Percentiles rank a stretch among this genome's conserved stretches.
Conservation (phyloP, 2,888 invertebrate genomes). For the Myopa tessellatipennis region DNA sequence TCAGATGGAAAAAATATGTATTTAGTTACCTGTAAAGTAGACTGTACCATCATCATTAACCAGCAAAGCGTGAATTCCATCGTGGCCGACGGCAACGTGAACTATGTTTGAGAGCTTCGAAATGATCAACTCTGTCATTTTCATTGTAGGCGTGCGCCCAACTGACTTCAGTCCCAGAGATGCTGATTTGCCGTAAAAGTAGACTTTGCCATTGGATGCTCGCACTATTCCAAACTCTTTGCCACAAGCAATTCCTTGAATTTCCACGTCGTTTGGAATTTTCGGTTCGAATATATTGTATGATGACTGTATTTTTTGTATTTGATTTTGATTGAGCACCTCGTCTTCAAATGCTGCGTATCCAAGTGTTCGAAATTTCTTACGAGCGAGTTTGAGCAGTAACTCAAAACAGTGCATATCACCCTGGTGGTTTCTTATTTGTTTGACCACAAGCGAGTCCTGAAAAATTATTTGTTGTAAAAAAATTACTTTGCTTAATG, state of each 20-base stretch:
- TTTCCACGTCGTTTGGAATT: slow-evolving; percentile 80
- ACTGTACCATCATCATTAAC: slow-evolving; percentile 94
- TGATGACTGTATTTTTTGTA: slow-evolving; percentile 69
- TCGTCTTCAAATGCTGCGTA: slow-evolving; percentile 80
- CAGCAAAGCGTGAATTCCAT: slow-evolving; percentile 90
- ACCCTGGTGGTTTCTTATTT: slow-evolving; percentile 70
- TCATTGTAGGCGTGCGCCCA: slow-evolving; percentile 65
- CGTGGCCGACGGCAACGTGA: slow-evolving; percentile 91
- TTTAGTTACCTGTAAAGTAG: slow-evolving; percentile 75
- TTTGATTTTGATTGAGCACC: slow-evolving; percentile 67
- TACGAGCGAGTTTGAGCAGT: slow-evolving; percentile 80
- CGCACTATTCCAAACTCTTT: slow-evolving; percentile 90
- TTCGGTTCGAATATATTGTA: slow-evolving; percentile 73
- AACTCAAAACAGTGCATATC: slow-evolving; percentile 71
- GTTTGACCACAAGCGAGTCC: slow-evolving; percentile 85
- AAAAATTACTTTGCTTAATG: slow-evolving; percentile 10
- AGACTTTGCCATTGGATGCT: slow-evolving; percentile 88
- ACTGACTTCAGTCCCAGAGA: slow-evolving; percentile 83
- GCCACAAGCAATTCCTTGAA: slow-evolving; percentile 81
- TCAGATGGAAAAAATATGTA: not conserved
- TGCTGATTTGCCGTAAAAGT: slow-evolving; percentile 88
- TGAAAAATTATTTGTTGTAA: slow-evolving; percentile 56
- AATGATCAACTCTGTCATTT: slow-evolving; percentile 72
- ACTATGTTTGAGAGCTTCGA: slow-evolving; percentile 79
- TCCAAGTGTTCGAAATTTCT: slow-evolving; percentile 82